Base-by-base conservation (phyloP, 2,113 vertebrate species). In the Lepisosteus oculatus region DNA sequence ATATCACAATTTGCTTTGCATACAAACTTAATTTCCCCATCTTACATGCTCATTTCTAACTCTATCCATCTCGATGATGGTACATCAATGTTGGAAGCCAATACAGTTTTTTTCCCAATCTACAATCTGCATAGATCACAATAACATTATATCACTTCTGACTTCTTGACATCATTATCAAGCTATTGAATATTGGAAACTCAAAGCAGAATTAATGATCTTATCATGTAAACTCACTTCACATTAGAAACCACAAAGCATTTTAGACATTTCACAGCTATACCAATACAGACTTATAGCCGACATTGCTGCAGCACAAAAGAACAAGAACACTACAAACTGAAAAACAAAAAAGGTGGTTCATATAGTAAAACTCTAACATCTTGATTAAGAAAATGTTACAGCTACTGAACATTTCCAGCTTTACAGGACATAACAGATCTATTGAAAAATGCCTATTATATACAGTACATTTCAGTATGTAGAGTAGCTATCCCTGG, bases 241-340 rank as follows among this genome's bases (percentile, higher is more conserved):
- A 47, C 42, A 61, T 43, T 51, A 14, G 41, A 29, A 13, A 12
- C 29, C 47, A 51, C 47, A 44, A 45, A 43, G 43, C 8, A 54
- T 72, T 61, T 47, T 56, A 61, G 51, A 69, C 41, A 69, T 63
- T 51, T 57, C 59, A 68, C n/a, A 79, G 72, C 72, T 80, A 76
- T 56, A 74, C 68, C 65, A 73, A 76, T 64, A 70, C 55, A 55
- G 45, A 29, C 43, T 72, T 68, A 51, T 5, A 51, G 47, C 5
- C 1, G 47, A 6, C 5, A 51, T 51, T 51, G 5, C 9, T 6
- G 47, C 47, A 6, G 47, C 9, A 6, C 47, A 51, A 51, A 51
- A 51, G 9, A 51, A 6, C 29, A 29, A 29, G 29, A 29, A 29
- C 29, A 29, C 29, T 29, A 29, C 29, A 51, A 51, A 51, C 47